Base-by-base conservation (phyloP, 2,888 invertebrate genomes). In the Diaprepes abbreviatus region DNA sequence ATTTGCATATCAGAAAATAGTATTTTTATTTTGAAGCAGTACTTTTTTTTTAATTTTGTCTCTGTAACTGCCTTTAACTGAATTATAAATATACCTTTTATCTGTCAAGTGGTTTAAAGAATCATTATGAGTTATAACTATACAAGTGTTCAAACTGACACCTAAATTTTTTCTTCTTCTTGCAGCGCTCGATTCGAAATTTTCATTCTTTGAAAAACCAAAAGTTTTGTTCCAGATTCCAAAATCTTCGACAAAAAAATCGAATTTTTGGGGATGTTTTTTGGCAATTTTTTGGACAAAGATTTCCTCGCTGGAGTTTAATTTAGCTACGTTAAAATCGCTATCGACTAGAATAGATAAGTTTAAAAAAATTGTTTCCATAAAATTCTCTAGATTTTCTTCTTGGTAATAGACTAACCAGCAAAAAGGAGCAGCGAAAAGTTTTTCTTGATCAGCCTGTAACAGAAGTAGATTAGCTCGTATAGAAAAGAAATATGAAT, bases 121-220 rank as follows among this genome's bases (percentile, higher is more conserved):
- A 73, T 89, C 87, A 71, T 87, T 87, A 74, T 89, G 85, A 2
- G 89, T 90, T 0, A 90, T 80, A 5, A 90, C 90, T 66, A 88
- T 86, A 70, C 88, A 87, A 24, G 88, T 85, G 45, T 85, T 85
- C 17, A 90, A 83, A 74, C 82, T 81, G 35, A 81, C 83, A 45
- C 85, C 82, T 31, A 83, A 75, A 28, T 89, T 82, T 81, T 89
- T 80, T 16, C 82, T 79, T 74, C 90, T 82, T 68, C 83, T 76
- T 4, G 85, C 73, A 2, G 73, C 68, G 21, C 73, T 73, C 43
- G 63, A 66, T 45, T 76, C 75, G 38, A 76, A 75, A 6, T 60
- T 57, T 12, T 60, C 36, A 14, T 64, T 40, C 14, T 69, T 57
- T n/a, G 21, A 17, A 38, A 77, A 73, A 38, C 74, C 68, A 10